Evolutionary conservation across 1,140 invertebrate species (phyloP), one percentile per base, ranked within the genome.

Genomic region (Drosophila sp.): DNA sequence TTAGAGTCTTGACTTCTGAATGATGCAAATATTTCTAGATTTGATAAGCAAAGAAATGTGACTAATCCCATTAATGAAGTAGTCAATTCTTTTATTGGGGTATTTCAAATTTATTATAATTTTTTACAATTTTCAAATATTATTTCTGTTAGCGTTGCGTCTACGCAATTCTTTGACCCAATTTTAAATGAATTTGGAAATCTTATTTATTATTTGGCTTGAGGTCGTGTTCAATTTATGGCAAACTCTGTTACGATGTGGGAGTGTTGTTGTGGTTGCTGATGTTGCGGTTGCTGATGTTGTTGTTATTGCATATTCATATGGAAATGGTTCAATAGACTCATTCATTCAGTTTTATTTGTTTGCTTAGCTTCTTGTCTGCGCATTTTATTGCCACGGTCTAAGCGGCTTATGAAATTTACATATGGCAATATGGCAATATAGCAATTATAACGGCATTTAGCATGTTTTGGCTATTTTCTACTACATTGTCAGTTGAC

Each of bases 131-230:
- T 53, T 45, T 48, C 48, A 25, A 8, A 40, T n/a, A 40, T 62
- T 6, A 56, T 78, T 62, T 75, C 9, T 11, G 63, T 21, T 76
- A 21, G 32, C 64, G 65, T 63, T 21, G 21, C 21, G 21, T 83
- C 81, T 80, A 70, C 70, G 81, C 81, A 89, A 87, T 89, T 87
- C 83, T 89, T 50, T 87, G 83, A 87, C 83, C 83, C 46, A 76
- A 65, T 73, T 87, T 79, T 41, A 34, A 59, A 72, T 54, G 18
- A 48, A 65, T 81, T 81, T 81, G 70, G 41, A 78, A 69, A 84
- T 61, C 18, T 72, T 46, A 63, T 62, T 50, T 64, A 43, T 54
- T 45, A 59, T 69, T 61, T 34, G 34, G 34, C 40, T 51, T 53
- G 25, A 25, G 57, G 51, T 66, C 59, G 53, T 66, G 34, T 65